phyloP scores from a whole-genome alignment of 1,140 invertebrate species.

The Drosophila pruinosa region DNA sequence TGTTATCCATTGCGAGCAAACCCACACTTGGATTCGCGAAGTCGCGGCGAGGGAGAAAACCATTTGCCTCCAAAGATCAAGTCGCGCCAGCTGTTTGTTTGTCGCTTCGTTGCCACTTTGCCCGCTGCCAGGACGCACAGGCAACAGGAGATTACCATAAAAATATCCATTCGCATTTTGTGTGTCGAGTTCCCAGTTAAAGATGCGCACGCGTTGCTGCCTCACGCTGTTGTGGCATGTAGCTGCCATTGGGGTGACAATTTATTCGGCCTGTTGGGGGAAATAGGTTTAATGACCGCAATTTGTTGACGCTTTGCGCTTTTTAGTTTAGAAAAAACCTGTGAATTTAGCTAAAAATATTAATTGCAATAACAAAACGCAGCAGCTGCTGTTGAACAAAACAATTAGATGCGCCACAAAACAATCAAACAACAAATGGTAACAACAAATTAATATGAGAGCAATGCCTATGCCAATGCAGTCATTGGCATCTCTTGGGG shows the following conservation, averaged over 20 bases:
- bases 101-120: conserved; percentile 48
- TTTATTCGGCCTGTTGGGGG: conserved; percentile 58
- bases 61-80: conserved; percentile 72
- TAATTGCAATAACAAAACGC: conserved; percentile 79
- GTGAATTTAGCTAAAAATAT: conserved; percentile 62
- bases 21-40: conserved; percentile 73
- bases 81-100: conserved; percentile 64
- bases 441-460: not conserved
- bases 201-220: conserved; percentile 51
- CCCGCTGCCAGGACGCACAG: conserved; percentile 31
- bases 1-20: not conserved
- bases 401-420: conserved; percentile 76
- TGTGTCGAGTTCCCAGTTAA: no score
- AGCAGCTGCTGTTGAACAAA: conserved; percentile 34
- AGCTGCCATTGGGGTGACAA: conserved; percentile 45
- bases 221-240: conserved; percentile 41
- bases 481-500: conserved; percentile 28
- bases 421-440: conserved; percentile 28
- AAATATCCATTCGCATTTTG: conserved; percentile 13
- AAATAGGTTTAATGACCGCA: conserved; percentile 80
- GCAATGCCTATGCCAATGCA: conserved; percentile 10
- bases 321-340: conserved; percentile 48
- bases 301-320: conserved; percentile 69
- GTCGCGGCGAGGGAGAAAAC: conserved; percentile 46
- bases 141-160: not conserved